phyloP scores from a whole-genome alignment of 2,113 vertebrate species.

The Chlorodrepanis virens region DNA sequence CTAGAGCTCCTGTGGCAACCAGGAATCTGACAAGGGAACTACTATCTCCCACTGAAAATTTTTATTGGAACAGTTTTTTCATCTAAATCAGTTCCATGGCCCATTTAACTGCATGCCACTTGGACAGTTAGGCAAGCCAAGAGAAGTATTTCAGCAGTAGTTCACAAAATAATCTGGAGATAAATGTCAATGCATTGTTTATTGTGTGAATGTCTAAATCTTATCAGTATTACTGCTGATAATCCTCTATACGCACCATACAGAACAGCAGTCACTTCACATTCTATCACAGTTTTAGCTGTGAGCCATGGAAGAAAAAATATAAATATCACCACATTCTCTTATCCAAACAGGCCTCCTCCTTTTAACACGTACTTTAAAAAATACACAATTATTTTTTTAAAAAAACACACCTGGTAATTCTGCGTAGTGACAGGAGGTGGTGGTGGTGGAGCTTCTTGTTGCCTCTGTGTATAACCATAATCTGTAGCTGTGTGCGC shows the following conservation, averaged over 20 bases:
- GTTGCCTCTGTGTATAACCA: slow-evolving; percentile 90
- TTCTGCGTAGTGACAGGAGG: slow-evolving; percentile 94
- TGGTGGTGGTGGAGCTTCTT: slow-evolving; percentile 92
- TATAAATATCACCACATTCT: background rate
- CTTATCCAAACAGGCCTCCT: background rate
- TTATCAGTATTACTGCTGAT: background rate
- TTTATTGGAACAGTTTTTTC: background rate
- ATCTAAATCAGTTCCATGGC: background rate
- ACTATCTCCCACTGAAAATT: background rate
- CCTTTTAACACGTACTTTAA: background rate
- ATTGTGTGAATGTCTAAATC: background rate
- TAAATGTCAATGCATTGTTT: background rate
- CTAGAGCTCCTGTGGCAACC: background rate
- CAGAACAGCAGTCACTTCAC: background rate
- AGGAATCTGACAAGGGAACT: background rate
- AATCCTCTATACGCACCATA: background rate
- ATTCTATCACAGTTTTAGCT: background rate
- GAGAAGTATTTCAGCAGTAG: background rate
- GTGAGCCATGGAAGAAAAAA: background rate
- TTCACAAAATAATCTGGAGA: background rate
- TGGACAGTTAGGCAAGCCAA: background rate
- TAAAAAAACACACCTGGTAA: slow-evolving; percentile 80
- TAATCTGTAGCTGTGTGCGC: slow-evolving; percentile 88
- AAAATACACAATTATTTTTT: background rate
- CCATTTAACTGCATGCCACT: background rate